Evolutionary conservation across 2,888 invertebrate species (phyloP).

Genomic region (Volucella zonaria): DNA sequence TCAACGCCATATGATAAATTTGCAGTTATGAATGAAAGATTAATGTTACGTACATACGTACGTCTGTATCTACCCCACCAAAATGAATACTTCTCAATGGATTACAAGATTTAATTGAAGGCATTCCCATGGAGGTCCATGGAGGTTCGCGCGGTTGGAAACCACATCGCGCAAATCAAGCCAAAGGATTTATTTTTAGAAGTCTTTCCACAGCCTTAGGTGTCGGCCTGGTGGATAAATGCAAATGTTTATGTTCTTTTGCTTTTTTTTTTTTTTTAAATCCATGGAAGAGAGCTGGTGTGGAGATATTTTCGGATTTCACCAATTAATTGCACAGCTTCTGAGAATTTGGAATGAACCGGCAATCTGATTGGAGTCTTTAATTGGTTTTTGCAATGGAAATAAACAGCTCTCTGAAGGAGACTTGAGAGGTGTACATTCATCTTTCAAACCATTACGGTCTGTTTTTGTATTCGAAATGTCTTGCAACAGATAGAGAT

Average conservation of each 20-base stretch:
- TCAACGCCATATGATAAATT: conserved; percentile 54
- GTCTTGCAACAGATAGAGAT: no score
- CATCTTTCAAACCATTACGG: not conserved
- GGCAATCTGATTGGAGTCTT: not conserved
- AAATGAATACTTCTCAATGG: conserved; percentile 25
- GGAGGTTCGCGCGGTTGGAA: not conserved
- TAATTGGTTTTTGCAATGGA: not conserved
- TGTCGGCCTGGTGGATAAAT: conserved; percentile 23
- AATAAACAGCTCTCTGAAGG: not conserved
- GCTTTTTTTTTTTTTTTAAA: not conserved
- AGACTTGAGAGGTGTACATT: not conserved
- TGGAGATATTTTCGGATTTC: conserved; percentile 31
- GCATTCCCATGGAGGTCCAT: conserved; percentile 59
- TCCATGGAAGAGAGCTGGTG: conserved; percentile 18
- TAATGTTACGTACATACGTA: not conserved
- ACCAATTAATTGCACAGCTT: not conserved
- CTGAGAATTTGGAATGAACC: conserved; percentile 5
- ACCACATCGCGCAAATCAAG: conserved; percentile 6
- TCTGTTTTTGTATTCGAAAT: no score
- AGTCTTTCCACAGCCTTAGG: conserved; percentile 19
- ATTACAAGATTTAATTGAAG: conserved; percentile 63
- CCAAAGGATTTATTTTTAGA: conserved; percentile 51
- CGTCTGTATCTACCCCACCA: conserved; percentile 6
- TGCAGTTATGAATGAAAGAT: conserved; percentile 60
- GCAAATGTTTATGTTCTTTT: conserved; percentile 15